A percentile compares a stretch with the other conserved stretches of the same genome.
Conservation (phyloP, 2,797 vertebrate species). For the Gymnothorax reevesii region DNA sequence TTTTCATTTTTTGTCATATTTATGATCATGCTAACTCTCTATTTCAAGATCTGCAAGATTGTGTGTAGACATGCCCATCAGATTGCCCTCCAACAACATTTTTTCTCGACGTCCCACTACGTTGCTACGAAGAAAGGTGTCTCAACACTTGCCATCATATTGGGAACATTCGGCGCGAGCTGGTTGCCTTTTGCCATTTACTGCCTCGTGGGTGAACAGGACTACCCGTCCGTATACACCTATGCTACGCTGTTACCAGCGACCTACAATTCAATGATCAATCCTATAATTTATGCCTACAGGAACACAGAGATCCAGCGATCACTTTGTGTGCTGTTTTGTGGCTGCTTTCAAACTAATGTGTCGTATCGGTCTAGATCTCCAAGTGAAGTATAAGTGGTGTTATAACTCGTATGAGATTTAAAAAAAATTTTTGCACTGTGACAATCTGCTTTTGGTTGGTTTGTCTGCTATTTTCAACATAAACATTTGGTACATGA, state of each 20-base stretch:
- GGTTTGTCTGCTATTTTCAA: slow-evolving; percentile 71
- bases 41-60: slow-evolving; percentile 95
- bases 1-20: slow-evolving; percentile 89
- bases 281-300: slow-evolving; percentile 98
- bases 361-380: slow-evolving; percentile 89
- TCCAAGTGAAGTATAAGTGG: slow-evolving; percentile 90
- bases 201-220: slow-evolving; percentile 86
- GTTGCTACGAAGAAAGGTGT: slow-evolving; percentile 94
- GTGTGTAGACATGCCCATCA: slow-evolving; percentile 95
- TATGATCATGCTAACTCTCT: slow-evolving; percentile 91
- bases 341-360: slow-evolving; percentile 90
- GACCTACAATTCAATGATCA: slow-evolving; percentile 99
- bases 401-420: slow-evolving; percentile 23
- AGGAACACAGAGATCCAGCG: slow-evolving; percentile 95
- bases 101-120: slow-evolving; percentile 89
- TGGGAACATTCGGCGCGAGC: slow-evolving; percentile 95
- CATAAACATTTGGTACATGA: slow-evolving; percentile 40
- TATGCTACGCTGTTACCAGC: slow-evolving; percentile 94
- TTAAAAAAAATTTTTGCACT: slow-evolving; percentile 50
- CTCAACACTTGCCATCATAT: slow-evolving; percentile 92
- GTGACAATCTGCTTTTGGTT: slow-evolving; percentile 70
- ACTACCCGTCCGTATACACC: slow-evolving; percentile 89
- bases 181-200: slow-evolving; percentile 98
- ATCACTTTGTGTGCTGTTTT: slow-evolving; percentile 90
- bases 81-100: slow-evolving; percentile 97